Evolutionary conservation across 2,888 invertebrate species (phyloP).

Genomic region (Luffia ferchaultella): DNA sequence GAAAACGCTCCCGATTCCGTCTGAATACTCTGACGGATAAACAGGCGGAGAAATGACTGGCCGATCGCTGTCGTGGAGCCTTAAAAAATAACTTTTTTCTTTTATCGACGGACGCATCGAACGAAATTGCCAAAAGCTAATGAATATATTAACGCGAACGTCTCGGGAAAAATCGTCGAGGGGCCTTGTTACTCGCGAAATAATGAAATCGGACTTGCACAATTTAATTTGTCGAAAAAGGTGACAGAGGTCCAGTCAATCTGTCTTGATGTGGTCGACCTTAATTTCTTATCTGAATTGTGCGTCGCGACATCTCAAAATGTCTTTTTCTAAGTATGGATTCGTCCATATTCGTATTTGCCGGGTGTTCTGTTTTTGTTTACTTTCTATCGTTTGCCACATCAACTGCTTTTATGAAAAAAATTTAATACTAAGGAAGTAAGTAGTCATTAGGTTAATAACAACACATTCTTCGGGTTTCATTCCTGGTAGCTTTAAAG

Average conservation of each 20-base stretch:
- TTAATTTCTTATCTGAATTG: not conserved
- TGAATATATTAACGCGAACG: conserved; percentile 35
- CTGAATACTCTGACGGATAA: conserved; percentile 58
- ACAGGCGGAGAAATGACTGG: conserved; percentile 28
- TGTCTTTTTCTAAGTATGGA: not conserved
- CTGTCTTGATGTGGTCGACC: not conserved
- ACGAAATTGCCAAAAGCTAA: conserved; percentile 29
- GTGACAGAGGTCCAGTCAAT: not conserved
- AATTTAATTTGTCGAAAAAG: not conserved
- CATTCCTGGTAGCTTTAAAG: no score
- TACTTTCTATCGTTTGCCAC: no score
- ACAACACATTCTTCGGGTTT: no score
- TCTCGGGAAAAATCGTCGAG: not conserved
- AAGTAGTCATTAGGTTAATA: no score
- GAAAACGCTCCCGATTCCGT: conserved; percentile 68
- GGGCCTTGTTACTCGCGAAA: not conserved
- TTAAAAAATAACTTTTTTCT: conserved; percentile 10
- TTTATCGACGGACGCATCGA: conserved; percentile 20
- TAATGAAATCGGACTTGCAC: not conserved
- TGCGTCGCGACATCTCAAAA: not conserved
- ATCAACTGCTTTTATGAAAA: not conserved
- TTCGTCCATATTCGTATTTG: not conserved
- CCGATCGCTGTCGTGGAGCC: conserved; percentile 26
- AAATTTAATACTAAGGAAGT: not conserved
- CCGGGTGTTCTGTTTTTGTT: not conserved